phyloP scores from a whole-genome alignment of 2,113 vertebrate genomes.

The Oophaga pumilio region DNA sequence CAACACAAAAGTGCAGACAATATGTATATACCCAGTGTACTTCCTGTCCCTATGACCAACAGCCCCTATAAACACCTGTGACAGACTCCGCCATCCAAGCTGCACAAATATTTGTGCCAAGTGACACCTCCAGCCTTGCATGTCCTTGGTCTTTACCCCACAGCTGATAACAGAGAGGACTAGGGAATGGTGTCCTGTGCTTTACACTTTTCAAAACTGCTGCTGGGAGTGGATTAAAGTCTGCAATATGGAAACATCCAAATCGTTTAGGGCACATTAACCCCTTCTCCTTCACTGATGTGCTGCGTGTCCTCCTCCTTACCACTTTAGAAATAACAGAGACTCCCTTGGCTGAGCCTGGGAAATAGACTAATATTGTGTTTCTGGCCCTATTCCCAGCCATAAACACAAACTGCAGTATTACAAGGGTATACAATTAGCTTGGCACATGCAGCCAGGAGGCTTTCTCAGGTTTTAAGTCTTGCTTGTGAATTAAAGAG shows the following conservation, averaged over 20 bases:
- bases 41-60: background rate
- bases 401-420: slow-evolving; percentile 42
- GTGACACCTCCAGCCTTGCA: background rate
- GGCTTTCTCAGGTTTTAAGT: slow-evolving; percentile 12
- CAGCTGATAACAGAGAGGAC: background rate
- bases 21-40: background rate
- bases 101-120: slow-evolving; percentile 39
- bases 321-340: slow-evolving; percentile 14
- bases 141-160: slow-evolving; percentile 26
- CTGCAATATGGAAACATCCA: slow-evolving; percentile 12
- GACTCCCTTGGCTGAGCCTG: slow-evolving; percentile 22
- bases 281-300: background rate
- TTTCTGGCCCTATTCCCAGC: slow-evolving; percentile 32
- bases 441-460: slow-evolving; percentile 19
- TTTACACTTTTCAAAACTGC: background rate
- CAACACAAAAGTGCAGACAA: background rate
- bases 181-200: background rate
- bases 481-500: slow-evolving; percentile 9
- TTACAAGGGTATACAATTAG: slow-evolving; percentile 35
- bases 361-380: slow-evolving; percentile 40
- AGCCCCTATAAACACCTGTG: background rate
- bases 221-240: background rate
- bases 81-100: background rate
- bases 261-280: slow-evolving; percentile 1
- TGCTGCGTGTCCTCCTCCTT: background rate